Percentiles rank a stretch among this genome's conserved stretches.
Evolutionary conservation across 2,113 vertebrate species (phyloP).

Genomic region (Trematocara zebra): DNA sequence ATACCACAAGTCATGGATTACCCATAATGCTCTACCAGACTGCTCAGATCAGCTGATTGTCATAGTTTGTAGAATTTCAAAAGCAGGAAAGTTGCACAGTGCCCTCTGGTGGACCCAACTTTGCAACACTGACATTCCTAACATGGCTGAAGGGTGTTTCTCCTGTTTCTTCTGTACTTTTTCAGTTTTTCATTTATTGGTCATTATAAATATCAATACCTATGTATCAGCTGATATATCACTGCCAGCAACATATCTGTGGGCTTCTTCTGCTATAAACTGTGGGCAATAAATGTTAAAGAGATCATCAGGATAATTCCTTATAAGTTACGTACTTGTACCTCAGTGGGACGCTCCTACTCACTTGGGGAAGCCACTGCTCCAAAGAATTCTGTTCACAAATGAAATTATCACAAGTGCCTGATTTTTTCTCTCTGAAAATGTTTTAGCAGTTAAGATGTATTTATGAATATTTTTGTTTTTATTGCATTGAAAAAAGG

Average conservation of each 20-base stretch:
- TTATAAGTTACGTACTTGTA: neutral
- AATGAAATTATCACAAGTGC: neutral
- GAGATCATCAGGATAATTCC: neutral
- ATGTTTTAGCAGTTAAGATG: neutral
- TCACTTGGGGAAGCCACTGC: neutral
- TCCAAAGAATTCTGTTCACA: neutral
- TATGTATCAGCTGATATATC: neutral
- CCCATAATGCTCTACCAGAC: neutral
- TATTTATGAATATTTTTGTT: neutral
- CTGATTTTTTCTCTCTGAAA: neutral
- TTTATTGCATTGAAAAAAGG: neutral
- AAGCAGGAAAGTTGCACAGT: neutral
- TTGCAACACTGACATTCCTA: neutral
- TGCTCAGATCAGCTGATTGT: neutral
- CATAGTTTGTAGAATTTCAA: neutral
- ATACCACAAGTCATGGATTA: neutral
- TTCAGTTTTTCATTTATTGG: neutral
- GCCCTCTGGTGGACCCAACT: neutral
- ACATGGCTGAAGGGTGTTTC: neutral
- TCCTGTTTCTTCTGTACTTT: neutral
- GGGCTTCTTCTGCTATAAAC: neutral
- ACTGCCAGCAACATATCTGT: neutral
- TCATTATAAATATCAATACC: neutral
- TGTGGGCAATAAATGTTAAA: neutral
- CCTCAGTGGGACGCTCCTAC: accelerated